Conservation (phyloP, 2,888 invertebrate genomes). For the Lagria hirta region DNA sequence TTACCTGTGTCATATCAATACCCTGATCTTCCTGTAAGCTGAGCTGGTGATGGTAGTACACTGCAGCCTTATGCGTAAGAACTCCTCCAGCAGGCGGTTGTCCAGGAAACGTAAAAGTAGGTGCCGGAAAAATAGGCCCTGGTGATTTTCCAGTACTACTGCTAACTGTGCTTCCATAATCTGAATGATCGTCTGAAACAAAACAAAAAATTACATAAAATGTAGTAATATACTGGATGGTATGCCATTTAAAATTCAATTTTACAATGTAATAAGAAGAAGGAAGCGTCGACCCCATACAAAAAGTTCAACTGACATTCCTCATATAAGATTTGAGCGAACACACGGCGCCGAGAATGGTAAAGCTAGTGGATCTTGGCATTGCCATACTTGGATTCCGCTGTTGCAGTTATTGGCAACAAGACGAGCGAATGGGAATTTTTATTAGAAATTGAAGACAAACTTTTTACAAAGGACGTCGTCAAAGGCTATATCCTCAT, state of each 20-base stretch:
- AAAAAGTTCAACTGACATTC: constrained; percentile 25
- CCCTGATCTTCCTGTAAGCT: constrained; percentile 85
- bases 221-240: constrained; percentile 4
- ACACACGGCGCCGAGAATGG: constrained; percentile 38
- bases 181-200: constrained; percentile 66
- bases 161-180: constrained; percentile 65
- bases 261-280: constrained; percentile 7
- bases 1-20: constrained; percentile 82
- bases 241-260: constrained; percentile 10
- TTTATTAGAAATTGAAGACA: constrained; percentile 34
- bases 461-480: constrained; percentile 23
- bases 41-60: constrained; percentile 79
- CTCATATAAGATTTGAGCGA: constrained; percentile 22
- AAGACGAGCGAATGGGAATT: constrained; percentile 34
- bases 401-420: constrained; percentile 27
- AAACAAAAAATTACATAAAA: constrained; percentile 10
- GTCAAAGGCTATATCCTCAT: constrained; percentile 30
- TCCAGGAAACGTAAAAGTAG: constrained; percentile 75
- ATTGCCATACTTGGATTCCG: constrained; percentile 34
- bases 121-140: constrained; percentile 66
- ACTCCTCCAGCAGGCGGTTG: constrained; percentile 62
- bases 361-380: constrained; percentile 36
- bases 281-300: constrained; percentile 20
- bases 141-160: constrained; percentile 67
- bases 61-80: constrained; percentile 74